Evolutionary conservation across 2,888 invertebrate species (phyloP), one percentile per base, ranked within the genome.

Genomic region (Cryptocephalus moraei): DNA sequence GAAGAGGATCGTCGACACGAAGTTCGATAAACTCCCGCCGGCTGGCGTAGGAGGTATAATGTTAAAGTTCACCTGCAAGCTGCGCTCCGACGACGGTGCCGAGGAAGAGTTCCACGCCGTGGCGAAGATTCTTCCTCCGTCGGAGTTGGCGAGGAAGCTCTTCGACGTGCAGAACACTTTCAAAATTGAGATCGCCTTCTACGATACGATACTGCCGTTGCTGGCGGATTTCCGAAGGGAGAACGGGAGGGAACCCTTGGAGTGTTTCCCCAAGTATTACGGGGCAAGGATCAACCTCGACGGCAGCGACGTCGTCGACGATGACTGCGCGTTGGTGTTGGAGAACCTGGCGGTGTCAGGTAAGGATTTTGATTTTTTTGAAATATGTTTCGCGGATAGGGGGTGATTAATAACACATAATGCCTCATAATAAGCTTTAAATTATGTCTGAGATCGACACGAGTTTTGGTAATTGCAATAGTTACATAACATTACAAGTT

Each of bases 111-210:
- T 55, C 9, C 38, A 46, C 13, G 48, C 50, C 1, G 50, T 55
- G n/a, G 55, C 52, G 9, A 55, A 55, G 39, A 40, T 50, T 13
- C 13, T 51, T 13, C 51, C 52, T 8, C 11, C 36, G n/a, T 42
- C 32, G 31, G 31, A 11, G 8, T 40, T 43, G 8, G 12, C 33
- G 41, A 33, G 33, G 13, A 40, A 31, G 36, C 2, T 36, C 12
- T 36, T 36, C 54, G 66, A 74, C 48, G 73, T 72, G 6, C 64
- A 70, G 43, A 64, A 67, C 1, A 73, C 75, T 0, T 75, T 76
- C 48, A 57, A 63, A 1, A 73, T 75, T 6, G 78, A 78, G 58
- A 70, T 70, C 44, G 67, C 69, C 10, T 65, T 75, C 38, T 77
- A 77, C 50, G 57, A 66, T 33, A 60, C 65, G n/a, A 55, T 76